Base-by-base conservation (phyloP, 2,113 vertebrate species). In the Ifrita kowaldi region DNA sequence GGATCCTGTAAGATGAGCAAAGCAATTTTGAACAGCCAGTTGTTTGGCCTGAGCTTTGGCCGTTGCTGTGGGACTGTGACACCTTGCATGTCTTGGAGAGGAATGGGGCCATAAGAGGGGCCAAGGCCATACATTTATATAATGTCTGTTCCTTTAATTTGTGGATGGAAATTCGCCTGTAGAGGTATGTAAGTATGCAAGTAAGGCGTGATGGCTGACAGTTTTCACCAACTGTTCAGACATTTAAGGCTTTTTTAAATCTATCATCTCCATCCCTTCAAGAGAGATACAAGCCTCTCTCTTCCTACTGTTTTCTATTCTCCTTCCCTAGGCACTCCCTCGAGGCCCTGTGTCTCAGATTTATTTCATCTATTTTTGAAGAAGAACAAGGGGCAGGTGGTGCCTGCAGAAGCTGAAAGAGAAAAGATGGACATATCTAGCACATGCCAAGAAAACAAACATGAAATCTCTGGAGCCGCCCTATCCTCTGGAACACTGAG, bases 351-450 rank as follows among this genome's bases (percentile, higher is more conserved):
- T 42, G 87, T 89, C 83, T 95, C 62, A 90, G 87, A 89, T 90
- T 91, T 91, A 95, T 85, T 95, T 97, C 79, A 79, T 93, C 93
- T 96, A 89, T 87, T 92, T 95, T 92, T 83, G 44, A 35, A 46
- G 73, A 97, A 95, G 88, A 90, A 80, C 88, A 94, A 85, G 68
- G 62, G 70, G 59, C 83, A 95, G 71, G 93, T 75, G 96, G 93
- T 93, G 93, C 89, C 87, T 84, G 63, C 76, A 84, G 67, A 88
- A 78, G 33, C 94, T 97, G 92, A 92, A 94, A 94, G 84, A 91
- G 49, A 93, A 59, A 91, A 97, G 97, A 94, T 56, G 42, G 92
- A 88, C 70, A 57, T 89, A 89, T 96, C 93, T 92, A 97, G 95
- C 59, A 55, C 87, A 92, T 89, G 74, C 32, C 94, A 97, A 94